Conservation (phyloP, 2,113 vertebrate genomes). For the Pantherophis guttatus region DNA sequence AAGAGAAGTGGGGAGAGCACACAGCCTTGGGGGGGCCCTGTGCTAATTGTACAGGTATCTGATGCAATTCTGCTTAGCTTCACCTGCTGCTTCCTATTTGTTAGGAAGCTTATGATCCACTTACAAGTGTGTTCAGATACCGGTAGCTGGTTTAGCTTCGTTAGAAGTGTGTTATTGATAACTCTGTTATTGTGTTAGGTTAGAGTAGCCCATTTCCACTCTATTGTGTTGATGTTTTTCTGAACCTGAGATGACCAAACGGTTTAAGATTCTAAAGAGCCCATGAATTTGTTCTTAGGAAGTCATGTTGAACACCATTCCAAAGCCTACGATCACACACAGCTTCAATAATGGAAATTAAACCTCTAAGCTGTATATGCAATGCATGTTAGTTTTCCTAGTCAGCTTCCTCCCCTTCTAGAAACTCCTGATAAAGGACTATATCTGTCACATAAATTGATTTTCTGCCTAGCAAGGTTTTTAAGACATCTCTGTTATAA, state of each 20-base stretch:
- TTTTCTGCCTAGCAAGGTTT: slow-evolving; percentile 72
- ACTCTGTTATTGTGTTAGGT: not conserved
- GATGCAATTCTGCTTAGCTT: no score
- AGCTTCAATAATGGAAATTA: not conserved
- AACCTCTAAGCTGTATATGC: slow-evolving; percentile 32
- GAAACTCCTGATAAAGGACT: slow-evolving; percentile 67
- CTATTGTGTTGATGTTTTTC: not conserved
- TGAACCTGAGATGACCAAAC: not conserved
- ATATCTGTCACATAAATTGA: slow-evolving; percentile 70
- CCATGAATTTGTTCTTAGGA: not conserved
- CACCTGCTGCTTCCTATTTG: no score
- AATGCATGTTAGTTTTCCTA: slow-evolving; percentile 40
- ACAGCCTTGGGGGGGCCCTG: no score
- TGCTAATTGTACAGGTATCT: no score
- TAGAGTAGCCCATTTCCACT: not conserved
- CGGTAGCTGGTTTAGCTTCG: no score
- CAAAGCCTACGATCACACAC: not conserved
- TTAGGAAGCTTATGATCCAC: no score
- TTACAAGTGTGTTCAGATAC: no score
- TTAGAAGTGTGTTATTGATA: no score
- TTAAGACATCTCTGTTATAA: slow-evolving; percentile 71
- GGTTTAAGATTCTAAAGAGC: slow-evolving; percentile 32
- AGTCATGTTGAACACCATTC: not conserved
- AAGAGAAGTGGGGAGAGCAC: no score
- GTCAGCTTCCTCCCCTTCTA: slow-evolving; percentile 50